Base-by-base conservation (phyloP, 2,888 invertebrate genomes). In the Diogma glabrata region DNA sequence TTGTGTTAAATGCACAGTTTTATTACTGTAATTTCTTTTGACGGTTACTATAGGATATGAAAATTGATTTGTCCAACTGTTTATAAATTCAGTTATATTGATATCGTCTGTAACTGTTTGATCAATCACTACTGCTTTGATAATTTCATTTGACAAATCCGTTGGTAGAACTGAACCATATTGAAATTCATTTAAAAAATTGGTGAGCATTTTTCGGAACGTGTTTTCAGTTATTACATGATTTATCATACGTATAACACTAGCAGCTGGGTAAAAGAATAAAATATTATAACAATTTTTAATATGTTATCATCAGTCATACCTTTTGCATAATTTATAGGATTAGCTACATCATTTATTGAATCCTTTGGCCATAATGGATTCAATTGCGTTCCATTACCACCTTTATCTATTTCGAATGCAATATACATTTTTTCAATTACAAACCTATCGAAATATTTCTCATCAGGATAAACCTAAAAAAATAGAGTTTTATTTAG, bases 201-300 rank as follows among this genome's bases (percentile, higher is more conserved):
- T 43, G n/a, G 3, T 59, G 1, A 77, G 64, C 10, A 81, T 83
- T 26, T 65, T 64, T 52, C 72, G 71, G 65, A 84, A 81, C 5
- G 75, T 66, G 38, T 71, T 69, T 51, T 79, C 52, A n/a, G 57
- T 55, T 7, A 77, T 61, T 60, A 73, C 69, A 53, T 76, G 72
- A 36, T 74, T 71, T 63, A 77, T 67, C 79, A 79, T 79, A 10
- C 77, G 72, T 47, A 79, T 70, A 3, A 79, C 73, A 51, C 76
- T 75, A 4, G 73, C 74, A 55, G 74, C 75, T 75, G 61, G 1
- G 63, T 65, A 36, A 45, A 50, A 43, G 5, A 47, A 19, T 17
- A 43, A 20, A n/a, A n/a, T n/a, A n/a, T n/a, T n/a, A n/a, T n/a
- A n/a, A n/a, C n/a, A n/a, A n/a, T n/a, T n/a, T n/a, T n/a, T n/a